A percentile compares a stretch with the other conserved stretches of the same genome.
Evolutionary conservation across 35 echinoderm and acorn worm genomes (phyloP).

Genomic region (Heliocidaris erythrogramma): DNA sequence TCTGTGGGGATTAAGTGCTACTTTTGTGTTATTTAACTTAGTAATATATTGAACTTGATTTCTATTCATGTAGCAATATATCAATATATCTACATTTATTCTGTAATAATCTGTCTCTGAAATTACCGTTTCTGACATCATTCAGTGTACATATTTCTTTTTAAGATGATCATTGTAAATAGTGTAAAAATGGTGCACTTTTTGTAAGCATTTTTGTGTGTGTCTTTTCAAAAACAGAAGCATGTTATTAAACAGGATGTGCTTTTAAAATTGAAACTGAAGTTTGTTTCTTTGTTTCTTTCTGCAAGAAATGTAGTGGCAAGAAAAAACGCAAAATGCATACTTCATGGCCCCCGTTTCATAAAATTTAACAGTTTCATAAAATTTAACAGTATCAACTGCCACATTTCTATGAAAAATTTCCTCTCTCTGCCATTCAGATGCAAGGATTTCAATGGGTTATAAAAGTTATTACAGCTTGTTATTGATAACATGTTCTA

Average conservation of each 20-base stretch:
- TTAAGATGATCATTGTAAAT: neutral
- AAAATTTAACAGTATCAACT: too few relatives aligned
- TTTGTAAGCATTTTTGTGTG: neutral
- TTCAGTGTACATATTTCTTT: neutral
- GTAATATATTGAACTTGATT: neutral
- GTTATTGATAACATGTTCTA: too few relatives aligned
- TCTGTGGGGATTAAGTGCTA: neutral
- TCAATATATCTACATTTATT: neutral
- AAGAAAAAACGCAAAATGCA: too few relatives aligned
- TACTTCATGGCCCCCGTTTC: too few relatives aligned
- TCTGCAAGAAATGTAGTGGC: too few relatives aligned
- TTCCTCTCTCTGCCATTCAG: too few relatives aligned
- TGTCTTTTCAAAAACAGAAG: neutral
- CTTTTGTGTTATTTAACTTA: neutral
- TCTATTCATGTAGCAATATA: neutral
- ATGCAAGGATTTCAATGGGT: too few relatives aligned
- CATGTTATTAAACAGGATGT: neutral
- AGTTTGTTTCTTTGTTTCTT: too few relatives aligned
- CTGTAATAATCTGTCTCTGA: neutral
- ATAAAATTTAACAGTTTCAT: too few relatives aligned
- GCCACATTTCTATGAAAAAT: too few relatives aligned
- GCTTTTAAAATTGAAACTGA: neutral
- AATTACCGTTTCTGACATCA: neutral
- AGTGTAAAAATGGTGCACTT: neutral
- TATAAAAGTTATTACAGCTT: too few relatives aligned